Evolutionary conservation across 2,888 invertebrate species (phyloP).

Genomic region (Yponomeuta evonymella): DNA sequence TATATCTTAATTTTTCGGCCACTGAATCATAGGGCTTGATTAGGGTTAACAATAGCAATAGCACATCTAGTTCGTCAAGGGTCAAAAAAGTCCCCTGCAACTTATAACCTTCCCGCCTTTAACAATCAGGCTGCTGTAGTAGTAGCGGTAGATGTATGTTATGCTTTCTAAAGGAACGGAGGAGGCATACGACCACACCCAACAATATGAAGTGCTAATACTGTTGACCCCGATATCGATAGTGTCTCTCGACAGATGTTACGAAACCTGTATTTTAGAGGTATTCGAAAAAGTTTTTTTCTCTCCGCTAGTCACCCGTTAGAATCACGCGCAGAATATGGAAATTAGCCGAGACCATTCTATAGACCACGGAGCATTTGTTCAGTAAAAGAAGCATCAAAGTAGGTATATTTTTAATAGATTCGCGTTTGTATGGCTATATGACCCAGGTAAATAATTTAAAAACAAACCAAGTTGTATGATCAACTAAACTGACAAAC

Average conservation of each 20-base stretch:
- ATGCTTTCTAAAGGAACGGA: constrained; percentile 3
- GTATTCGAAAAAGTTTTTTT: background rate
- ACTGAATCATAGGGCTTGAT: no score
- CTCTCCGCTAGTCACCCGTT: background rate
- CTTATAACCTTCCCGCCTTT: no score
- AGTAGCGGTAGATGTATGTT: background rate
- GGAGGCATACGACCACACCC: constrained; percentile 24
- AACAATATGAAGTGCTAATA: constrained; percentile 52
- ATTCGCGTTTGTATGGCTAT: no score
- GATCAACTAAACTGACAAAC: no score
- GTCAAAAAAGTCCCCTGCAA: no score
- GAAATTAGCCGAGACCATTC: background rate
- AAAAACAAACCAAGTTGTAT: no score
- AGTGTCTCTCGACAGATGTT: constrained; percentile 15
- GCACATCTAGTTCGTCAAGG: no score
- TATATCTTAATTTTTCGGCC: no score
- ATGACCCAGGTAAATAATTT: no score
- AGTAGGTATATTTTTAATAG: no score
- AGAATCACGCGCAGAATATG: background rate
- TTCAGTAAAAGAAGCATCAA: background rate
- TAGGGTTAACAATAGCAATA: no score
- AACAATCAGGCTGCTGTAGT: background rate
- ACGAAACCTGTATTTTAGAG: background rate
- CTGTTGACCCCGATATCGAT: constrained; percentile 50
- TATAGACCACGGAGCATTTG: background rate